Evolutionary conservation across 2,888 invertebrate genomes (phyloP), one percentile per base, ranked within the genome.

Genomic region (Drosophila anomalata): DNA sequence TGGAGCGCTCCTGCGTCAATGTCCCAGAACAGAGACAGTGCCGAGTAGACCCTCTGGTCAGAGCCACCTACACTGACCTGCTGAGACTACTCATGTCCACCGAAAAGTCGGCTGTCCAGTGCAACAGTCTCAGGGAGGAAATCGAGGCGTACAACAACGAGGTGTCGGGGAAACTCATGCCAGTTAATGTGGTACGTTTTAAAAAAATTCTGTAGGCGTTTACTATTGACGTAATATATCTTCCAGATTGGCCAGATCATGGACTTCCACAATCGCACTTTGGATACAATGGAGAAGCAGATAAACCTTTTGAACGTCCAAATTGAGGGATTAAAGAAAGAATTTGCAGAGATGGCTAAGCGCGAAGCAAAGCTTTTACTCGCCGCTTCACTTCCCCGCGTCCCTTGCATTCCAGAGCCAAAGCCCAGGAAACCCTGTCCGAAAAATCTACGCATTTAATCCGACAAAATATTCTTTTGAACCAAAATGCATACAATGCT

Each of bases 401-500:
- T 22, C 31, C 33, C 36, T 5, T 67, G 57, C 24, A 8, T 51
- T 66, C 24, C 48, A 5, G n/a, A 47, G 0, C 8, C 39, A 5
- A 47, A 67, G 6, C 20, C 29, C 2, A 52, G 22, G 14, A 29
- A 26, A 22, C 8, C 2, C 4, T 14, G 0, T 24, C 5, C 26
- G 7, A 14, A 29, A 54, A 26, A 31, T 29, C 52, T 44, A 36
- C 17, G 57, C 46, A 36, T 56, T 55, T 56, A 52, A 57, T 56
- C 29, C 36, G 33, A 52, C 29, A 29, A 20, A 39, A 20, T 42
- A 47, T 47, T 9, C 4, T 8, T 48, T 22, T 71, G 7, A 14
- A 14, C 36, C 36, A 2, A 81, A 81, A 85, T 81, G 85, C 79
- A 56, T 52, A 69, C 50, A 51, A 47, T 70, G 72, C 60, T 61